Conservation (phyloP, 2,888 invertebrate species). For the Rutpela maculata region DNA sequence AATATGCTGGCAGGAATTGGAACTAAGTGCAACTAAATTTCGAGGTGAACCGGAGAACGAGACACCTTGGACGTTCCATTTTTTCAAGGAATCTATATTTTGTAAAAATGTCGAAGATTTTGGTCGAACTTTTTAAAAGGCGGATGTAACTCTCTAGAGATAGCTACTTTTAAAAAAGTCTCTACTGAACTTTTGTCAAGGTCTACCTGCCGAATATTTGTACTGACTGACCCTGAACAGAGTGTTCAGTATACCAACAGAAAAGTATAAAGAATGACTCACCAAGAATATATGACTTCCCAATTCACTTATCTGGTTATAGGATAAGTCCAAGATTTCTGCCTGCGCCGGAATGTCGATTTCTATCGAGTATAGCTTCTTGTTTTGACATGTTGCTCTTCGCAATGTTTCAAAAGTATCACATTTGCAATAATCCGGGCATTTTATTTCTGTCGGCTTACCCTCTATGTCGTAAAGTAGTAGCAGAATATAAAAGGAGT, state of each 20-base stretch:
- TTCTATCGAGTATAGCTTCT: conserved; percentile 78
- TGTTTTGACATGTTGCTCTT: conserved; percentile 76
- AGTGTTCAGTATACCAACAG: neutral
- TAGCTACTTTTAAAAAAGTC: neutral
- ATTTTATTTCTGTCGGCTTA: conserved; percentile 64
- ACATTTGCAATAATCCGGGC: conserved; percentile 78
- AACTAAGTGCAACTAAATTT: no score
- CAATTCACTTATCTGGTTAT: conserved; percentile 79
- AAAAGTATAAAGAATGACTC: conserved; percentile 57
- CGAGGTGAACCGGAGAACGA: no score
- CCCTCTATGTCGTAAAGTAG: conserved; percentile 43
- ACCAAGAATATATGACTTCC: conserved; percentile 80
- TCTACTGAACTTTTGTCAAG: neutral
- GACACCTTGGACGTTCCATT: no score
- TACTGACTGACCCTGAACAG: neutral
- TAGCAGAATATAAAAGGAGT: conserved; percentile 39
- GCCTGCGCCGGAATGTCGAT: conserved; percentile 77
- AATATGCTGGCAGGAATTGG: no score
- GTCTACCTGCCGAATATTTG: no score
- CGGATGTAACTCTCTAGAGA: no score
- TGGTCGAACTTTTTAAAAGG: no score
- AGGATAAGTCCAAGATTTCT: conserved; percentile 79
- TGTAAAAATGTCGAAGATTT: no score
- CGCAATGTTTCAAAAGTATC: conserved; percentile 75
- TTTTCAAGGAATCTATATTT: no score